Evolutionary conservation across 1,140 invertebrate genomes (phyloP), one percentile per base, ranked within the genome.

Genomic region (Panonychus citri): DNA sequence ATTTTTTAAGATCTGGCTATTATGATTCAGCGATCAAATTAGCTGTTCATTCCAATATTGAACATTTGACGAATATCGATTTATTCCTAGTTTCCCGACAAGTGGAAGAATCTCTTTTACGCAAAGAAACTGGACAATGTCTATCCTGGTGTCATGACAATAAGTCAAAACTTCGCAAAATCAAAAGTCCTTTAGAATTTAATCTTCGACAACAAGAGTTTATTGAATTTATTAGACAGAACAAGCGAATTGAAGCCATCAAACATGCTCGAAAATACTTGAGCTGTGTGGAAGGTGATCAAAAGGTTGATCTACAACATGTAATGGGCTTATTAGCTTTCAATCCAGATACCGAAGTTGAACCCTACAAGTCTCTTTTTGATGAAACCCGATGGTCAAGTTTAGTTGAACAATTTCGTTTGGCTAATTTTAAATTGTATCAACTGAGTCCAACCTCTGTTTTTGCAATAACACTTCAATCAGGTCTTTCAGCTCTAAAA

Each of bases 71-170:
- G 37, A 96, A 97, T 73, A 83, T 91, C 64, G 85, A 90, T 64
- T 78, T 93, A 24, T 93, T 91, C 65, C 75, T 88, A 62, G 82
- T 85, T 0, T 88, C 86, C 0, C 79, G 83, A 56, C 85, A 91
- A 67, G 86, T 95, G 0, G 75, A 77, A 65, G 69, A 76, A 64
- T 71, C 74, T 30, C 68, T 97, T 30, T 69, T 74, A 1, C 77
- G 77, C 56, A 78, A 80, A 55, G 85, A 94, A 67, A 93, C 88
- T 5, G 73, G 75, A 3, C 83, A 85, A 63, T 94, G 90, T 67
- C 75, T 95, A n/a, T 75, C 81, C 51, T 98, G 93, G 93, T 95
- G 91, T 67, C 82, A 88, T 64, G 93, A 97, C 64, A 96, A 98
- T 73, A 83, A 87, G 67, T 93, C 88, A 3, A 96, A 95, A 67